Conservation (phyloP, 1,140 invertebrate genomes). For the Sesamia nonagrioides region DNA sequence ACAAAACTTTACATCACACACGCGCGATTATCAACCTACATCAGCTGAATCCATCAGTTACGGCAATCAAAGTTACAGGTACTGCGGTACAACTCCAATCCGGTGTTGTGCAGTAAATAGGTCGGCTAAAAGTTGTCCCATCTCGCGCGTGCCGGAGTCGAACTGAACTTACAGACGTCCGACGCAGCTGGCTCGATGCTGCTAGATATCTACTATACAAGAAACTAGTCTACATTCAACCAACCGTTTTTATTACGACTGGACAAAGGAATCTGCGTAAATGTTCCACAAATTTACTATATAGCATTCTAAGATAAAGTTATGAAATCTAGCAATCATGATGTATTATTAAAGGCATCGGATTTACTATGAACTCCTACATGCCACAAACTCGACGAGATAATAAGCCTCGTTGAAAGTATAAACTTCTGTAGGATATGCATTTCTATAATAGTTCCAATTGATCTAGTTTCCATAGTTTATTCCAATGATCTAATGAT, state of each 20-base stretch:
- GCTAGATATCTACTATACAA: constrained; percentile 34
- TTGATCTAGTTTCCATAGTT: too few relatives aligned
- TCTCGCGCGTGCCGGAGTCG: constrained; percentile 43
- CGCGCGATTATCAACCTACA: constrained; percentile 53
- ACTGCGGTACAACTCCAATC: constrained; percentile 51
- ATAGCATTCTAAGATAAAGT: neutral
- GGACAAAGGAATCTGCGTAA: neutral
- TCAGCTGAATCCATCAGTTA: constrained; percentile 57
- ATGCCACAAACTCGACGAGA: constrained; percentile 6
- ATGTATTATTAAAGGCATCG: constrained; percentile 12
- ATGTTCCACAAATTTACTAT: neutral
- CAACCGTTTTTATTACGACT: constrained; percentile 3
- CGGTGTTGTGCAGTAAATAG: constrained; percentile 61
- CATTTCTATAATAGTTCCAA: constrained; percentile 8
- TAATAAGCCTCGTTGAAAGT: constrained; percentile 16
- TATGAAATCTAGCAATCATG: constrained; percentile 3
- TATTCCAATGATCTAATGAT: neutral
- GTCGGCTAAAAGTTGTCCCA: constrained; percentile 59
- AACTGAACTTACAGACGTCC: constrained; percentile 54
- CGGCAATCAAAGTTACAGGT: constrained; percentile 59
- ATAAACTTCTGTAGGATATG: neutral
- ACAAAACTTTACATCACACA: constrained; percentile 36
- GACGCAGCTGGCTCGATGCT: constrained; percentile 48
- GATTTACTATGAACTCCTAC: constrained; percentile 12
- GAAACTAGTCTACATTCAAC: constrained; percentile 28